Evolutionary conservation across 2,888 invertebrate genomes (phyloP), one percentile per base, ranked within the genome.

Genomic region (Dryobota labecula): DNA sequence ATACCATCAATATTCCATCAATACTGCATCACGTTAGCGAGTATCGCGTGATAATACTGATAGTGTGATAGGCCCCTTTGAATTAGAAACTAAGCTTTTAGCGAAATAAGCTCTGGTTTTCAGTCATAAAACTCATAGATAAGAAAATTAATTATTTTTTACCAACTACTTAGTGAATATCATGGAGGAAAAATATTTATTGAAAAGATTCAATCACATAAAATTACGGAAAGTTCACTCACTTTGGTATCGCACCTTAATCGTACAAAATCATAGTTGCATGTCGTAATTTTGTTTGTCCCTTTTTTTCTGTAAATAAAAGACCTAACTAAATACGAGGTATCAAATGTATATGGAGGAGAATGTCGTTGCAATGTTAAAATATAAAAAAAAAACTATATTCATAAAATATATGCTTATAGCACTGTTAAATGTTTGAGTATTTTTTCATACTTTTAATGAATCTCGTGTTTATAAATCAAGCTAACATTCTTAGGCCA

Each of bases 211-310:
- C 13, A 56, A 33, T 65, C 63, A 61, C 61, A n/a, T 6, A 4
- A 20, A 66, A 27, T 33, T 41, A 64, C 24, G 64, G 20, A n/a
- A 8, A 45, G 0, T 24, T 43, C 18, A 33, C 15, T 33, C 11
- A 36, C 20, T 43, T 71, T 27, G 27, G 13, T 30, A 27, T 47
- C 20, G 77, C 77, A 74, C 70, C 45, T 41, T 53, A 30, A 60
- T 33, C 47, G 78, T 77, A 70, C 58, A 70, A 76, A 76, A 53
- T 41, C 6, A 38, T 30, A 27, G 18, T 15, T 24, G 30, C 30
- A 38, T 57, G 66, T 45, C 15, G 15, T 38, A 13, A 36, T 30
- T 30, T 24, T 20, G 13, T 38, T 53, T 36, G 9, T 15, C 9
- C n/a, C n/a, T n/a, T 47, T 70, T 67, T 30, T 70, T 70, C 20